Base-by-base conservation (phyloP, 2,113 vertebrate genomes). In the Thamnaconus septentrionalis region DNA sequence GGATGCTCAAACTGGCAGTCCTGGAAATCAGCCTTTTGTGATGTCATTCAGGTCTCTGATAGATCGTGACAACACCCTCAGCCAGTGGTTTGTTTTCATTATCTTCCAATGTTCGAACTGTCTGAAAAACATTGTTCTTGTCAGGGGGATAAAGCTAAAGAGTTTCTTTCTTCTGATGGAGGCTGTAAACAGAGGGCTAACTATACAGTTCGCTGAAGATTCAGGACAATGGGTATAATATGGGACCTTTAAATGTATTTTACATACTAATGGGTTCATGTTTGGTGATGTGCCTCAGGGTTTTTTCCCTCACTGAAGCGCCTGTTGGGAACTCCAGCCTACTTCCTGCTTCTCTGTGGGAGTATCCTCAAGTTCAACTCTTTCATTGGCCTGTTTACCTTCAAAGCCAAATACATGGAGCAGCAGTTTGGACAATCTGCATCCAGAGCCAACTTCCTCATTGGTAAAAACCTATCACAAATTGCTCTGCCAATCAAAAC, bases 341-440 rank as follows among this genome's bases (percentile, higher is more conserved):
- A 95, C 75, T 49, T 94, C 61, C 56, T 92, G 47, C 49, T 90
- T 53, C 55, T 96, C 65, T 80, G 86, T 71, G 69, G 80, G 49
- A 84, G 73, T 47, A 63, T 95, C 75, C 68, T 96, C 47, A 87
- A 93, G 9, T 70, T 91, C 75, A 97, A 78, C 75, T 75, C 91
- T 45, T 87, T 93, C 49, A 85, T 95, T 8, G 96, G 95, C 42
- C 66, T 83, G 49, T 7, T 96, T 4, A 95, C 95, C 60, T 98
- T 94, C 53, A 56, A 93, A 70, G 88, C 94, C 70, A 98, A 99
- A 83, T 98, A 95, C 61, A 75, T 97, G 80, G 96, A 99, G 53
- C 95, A 96, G n/a, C 96, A 98, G 63, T 98, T 96, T 71, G 94
- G 92, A 39, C 86, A 91, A 56, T 89, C 94, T 12, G 71, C 92